Evolutionary conservation across 2,797 vertebrate genomes (phyloP), one percentile per base, ranked within the genome.

Genomic region (Tinamus major): DNA sequence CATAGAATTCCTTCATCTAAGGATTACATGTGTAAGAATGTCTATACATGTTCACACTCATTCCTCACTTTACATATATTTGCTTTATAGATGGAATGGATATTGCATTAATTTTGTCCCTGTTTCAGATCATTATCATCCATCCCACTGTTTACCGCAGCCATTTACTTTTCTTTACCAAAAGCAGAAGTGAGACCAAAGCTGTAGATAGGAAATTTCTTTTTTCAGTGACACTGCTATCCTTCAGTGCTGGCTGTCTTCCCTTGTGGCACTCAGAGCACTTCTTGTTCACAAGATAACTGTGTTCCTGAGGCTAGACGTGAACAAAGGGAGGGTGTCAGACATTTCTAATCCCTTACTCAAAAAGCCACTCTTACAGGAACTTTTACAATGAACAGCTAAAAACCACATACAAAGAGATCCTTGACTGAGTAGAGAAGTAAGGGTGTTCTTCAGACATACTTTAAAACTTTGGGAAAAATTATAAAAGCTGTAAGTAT

Each of bases 261-360:
- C 18, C 55, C 31, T 55, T 13, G 9, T 55, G 29, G 39, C 44
- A 46, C 56, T 87, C 23, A 72, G 31, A 33, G 42, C 48, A 24
- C 8, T 71, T 4, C 35, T 37, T 90, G 49, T 74, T 85, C 69
- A 67, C 29, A 79, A 87, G 35, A 23, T 24, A 59, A 29, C 46
- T 59, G 55, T 39, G 80, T 89, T 94, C 69, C 49, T 75, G 24
- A 68, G 55, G 9, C 44, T 75, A 39, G 27, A 80, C 78, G 53
- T 79, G 70, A 77, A 59, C 37, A 74, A 49, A 53, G 69, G 7
- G 29, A 79, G 29, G 3, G 17, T 84, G 58, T 85, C 82, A 87
- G 65, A 64, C 26, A 46, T 63, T 87, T 79, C 13, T 24, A 65
- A 51, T 65, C 29, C 31, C 55, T 63, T 48, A 3, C 37, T 90